Evolutionary conservation across 2,797 vertebrate genomes (phyloP).

Genomic region (Scyliorhinus canicula): DNA sequence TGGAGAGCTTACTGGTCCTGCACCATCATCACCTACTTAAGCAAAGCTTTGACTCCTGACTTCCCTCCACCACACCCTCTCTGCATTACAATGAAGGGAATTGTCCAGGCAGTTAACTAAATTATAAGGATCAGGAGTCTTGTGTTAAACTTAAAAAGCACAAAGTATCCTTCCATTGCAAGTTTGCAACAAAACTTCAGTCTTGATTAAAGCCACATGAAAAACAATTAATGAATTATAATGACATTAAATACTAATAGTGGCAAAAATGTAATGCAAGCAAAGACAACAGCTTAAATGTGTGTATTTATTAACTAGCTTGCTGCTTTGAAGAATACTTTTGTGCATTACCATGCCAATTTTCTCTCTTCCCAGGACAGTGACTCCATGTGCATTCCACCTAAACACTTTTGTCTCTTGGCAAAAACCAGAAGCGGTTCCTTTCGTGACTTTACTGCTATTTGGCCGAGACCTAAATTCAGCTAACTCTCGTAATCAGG

Average conservation of each 20-base stretch:
- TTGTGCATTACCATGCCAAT: background rate
- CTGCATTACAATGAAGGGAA: constrained; percentile 5
- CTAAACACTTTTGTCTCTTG: background rate
- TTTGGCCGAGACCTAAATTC: background rate
- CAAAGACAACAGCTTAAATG: too few relatives aligned
- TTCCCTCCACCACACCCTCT: background rate
- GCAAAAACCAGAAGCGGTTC: background rate
- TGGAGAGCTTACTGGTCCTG: background rate
- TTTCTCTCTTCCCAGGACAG: background rate
- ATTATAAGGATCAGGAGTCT: background rate
- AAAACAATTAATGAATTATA: background rate
- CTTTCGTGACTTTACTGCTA: background rate
- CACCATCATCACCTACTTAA: constrained; percentile 9
- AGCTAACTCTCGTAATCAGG: background rate
- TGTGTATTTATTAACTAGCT: background rate
- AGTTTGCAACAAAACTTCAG: background rate
- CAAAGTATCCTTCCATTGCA: background rate
- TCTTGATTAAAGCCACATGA: background rate
- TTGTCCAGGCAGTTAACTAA: background rate
- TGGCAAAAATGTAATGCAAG: background rate
- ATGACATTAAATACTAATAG: background rate
- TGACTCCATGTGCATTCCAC: background rate
- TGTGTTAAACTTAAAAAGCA: background rate
- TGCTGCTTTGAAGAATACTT: background rate
- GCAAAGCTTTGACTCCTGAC: background rate